Base-by-base conservation (phyloP, 2,888 invertebrate species). In the Erynnis tages region DNA sequence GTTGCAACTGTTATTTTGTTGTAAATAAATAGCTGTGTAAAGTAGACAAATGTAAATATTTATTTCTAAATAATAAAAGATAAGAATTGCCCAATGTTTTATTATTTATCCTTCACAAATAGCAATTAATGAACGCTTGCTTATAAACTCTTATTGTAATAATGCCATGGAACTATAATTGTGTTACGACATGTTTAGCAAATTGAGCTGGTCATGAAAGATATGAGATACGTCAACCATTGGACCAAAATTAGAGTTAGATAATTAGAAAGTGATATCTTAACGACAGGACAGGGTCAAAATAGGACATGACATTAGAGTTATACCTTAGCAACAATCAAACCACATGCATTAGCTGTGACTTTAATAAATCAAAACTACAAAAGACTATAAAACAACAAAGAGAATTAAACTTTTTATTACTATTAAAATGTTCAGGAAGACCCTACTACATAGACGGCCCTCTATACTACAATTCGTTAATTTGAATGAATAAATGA, bases 51-150 rank as follows among this genome's bases (percentile, higher is more conserved):
- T 85, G 83, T 84, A 79, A 75, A 71, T 79, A 73, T 72, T 77
- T 77, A 73, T 78, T 71, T 74, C 70, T 66, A 72, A 67, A 63
- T 69, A 84, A 83, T 84, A 87, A 88, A 88, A 59, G 60, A 55
- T 76, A 71, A 79, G 57, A 76, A 75, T 66, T 73, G 56, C 57
- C 59, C 60, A 53, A 66, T 83, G 83, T 88, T 88, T 88, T 77
- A 85, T 86, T 87, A 67, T 53, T 65, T 52, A 60, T 63, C 72
- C 75, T 52, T 14, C 14, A 11, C 32, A 17, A 2, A 7, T 32
- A 5, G 6, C 1, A 3, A 14, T 38, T 47, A 17, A 14, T 3
- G 2, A 21, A 21, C 4, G 14, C 21, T 23, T 38, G 30, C 21
- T 30, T 14, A 4, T 27, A 30, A 17, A 3, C 14, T 41, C 29